Evolutionary conservation across 2,888 invertebrate species (phyloP), one percentile per base, ranked within the genome.

Genomic region (Chalcosyrphus nemorum): DNA sequence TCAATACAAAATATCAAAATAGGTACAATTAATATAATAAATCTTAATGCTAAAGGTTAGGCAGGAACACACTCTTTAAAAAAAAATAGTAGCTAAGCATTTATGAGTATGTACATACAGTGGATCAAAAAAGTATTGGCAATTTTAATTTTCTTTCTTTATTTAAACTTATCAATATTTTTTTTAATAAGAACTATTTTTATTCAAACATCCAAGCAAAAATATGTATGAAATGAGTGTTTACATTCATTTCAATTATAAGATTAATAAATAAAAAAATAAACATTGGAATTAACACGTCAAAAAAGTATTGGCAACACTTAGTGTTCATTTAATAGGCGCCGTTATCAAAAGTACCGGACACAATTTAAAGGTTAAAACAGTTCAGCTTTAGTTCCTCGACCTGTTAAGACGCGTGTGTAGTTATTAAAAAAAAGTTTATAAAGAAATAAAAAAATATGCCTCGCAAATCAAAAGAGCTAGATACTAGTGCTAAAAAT

Each of bases 231-330:
- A 38, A 38, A 38, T n/a, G 11, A n/a, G 13, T 17, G 7, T 45
- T 45, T 45, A 7, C 17, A 45, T 7, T 43, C 13, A 43, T 43
- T 43, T 15, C 3, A 6, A 15, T 43, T 45, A 45, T 9, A 19
- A 9, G 38, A 38, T 38, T 13, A 38, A 38, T 38, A n/a, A 38
- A 4, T 38, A 47, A 47, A 47, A 47, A 45, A 45, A 9, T 4
- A 45, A 17, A 45, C 11, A 38, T 38, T n/a, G n/a, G 13, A 45
- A 19, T 17, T 4, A 24, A 24, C 45, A 17, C 45, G 17, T 32
- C 32, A 32, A 50, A 50, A 19, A 50, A 50, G 27, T 52, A 52
- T 52, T 52, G 52, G 52, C 52, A 52, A 52, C 50, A 52, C 52
- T 29, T 29, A 13, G 5, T 13, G 52, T 15, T 29, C 27, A 52